These are phyloP conservation scores for Leuciscus idus DNA, from an alignment of 2,113 vertebrate species.

Conservation along the genomic window DNA sequence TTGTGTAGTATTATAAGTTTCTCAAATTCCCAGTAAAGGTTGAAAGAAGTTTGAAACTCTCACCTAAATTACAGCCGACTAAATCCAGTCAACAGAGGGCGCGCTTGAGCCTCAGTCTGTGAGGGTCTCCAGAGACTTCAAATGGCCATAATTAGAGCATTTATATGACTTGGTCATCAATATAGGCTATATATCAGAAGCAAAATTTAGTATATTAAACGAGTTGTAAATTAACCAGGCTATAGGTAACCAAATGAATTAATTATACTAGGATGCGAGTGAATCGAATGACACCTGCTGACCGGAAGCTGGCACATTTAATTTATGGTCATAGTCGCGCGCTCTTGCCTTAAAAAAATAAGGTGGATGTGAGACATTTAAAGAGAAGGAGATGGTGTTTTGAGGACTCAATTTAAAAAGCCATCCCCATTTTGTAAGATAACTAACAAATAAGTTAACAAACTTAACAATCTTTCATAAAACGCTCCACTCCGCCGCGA, in stretches of 20 bases:
- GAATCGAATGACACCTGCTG: neutral
- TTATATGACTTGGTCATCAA: neutral
- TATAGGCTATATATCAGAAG: neutral
- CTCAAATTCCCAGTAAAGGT: neutral
- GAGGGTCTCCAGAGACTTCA: neutral
- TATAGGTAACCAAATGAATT: neutral
- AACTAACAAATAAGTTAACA: too few species aligned
- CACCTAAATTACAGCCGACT: neutral
- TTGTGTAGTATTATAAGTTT: neutral
- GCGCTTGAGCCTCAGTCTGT: neutral
- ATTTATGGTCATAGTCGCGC: neutral
- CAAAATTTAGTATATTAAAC: neutral
- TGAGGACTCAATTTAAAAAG: too few species aligned
- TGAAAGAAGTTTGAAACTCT: neutral
- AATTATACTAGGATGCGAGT: neutral
- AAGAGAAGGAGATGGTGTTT: too few species aligned
- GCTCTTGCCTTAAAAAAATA: too few species aligned
- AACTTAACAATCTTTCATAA: too few species aligned
- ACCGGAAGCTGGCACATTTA: too few species aligned
- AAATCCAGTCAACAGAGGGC: slow-evolving; percentile 31
- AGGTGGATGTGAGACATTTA: too few species aligned
- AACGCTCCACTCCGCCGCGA: too few species aligned
- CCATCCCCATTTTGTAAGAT: too few species aligned
- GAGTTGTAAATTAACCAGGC: neutral
- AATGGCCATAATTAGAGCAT: neutral